These are phyloP conservation scores for Melanargia galathea DNA, from an alignment of 2,888 invertebrate species.

Conservation along the genomic window DNA sequence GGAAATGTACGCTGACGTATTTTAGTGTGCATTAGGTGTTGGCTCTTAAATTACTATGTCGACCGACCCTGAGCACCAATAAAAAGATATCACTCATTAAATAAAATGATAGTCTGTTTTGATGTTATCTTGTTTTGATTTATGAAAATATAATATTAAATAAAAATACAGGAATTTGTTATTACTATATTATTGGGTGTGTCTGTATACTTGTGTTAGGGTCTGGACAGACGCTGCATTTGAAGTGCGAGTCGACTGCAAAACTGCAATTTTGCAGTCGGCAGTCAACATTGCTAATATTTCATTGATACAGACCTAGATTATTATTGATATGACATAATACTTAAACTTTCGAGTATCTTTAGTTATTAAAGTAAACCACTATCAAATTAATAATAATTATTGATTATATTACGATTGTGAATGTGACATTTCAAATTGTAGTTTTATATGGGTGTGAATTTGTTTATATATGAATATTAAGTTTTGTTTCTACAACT, in stretches of 20 bases:
- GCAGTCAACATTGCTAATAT: background rate
- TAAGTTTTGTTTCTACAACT: slow-evolving; percentile 62
- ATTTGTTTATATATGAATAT: slow-evolving; percentile 53
- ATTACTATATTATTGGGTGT: background rate
- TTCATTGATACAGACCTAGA: slow-evolving; percentile 1
- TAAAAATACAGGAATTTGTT: background rate
- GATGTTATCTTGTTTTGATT: background rate
- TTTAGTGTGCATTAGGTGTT: too few relatives aligned
- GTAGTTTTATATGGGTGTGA: slow-evolving; percentile 32
- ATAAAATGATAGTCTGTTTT: too few relatives aligned
- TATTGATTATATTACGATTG: slow-evolving; percentile 26
- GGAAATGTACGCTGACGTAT: too few relatives aligned
- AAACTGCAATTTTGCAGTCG: too few relatives aligned
- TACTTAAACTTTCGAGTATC: slow-evolving; percentile 36
- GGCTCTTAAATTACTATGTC: too few relatives aligned
- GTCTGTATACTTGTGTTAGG: too few relatives aligned
- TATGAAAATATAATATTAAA: background rate
- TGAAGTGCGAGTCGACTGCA: too few relatives aligned
- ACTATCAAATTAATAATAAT: slow-evolving; percentile 32
- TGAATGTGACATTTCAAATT: too few relatives aligned
- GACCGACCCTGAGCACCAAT: too few relatives aligned
- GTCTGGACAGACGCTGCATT: too few relatives aligned
- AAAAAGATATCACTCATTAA: too few relatives aligned
- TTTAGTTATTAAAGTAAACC: slow-evolving; percentile 29
- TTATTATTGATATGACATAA: slow-evolving; percentile 35